Evolutionary conservation across 2,888 invertebrate genomes (phyloP).

Genomic region (Coremacera marginata): DNA sequence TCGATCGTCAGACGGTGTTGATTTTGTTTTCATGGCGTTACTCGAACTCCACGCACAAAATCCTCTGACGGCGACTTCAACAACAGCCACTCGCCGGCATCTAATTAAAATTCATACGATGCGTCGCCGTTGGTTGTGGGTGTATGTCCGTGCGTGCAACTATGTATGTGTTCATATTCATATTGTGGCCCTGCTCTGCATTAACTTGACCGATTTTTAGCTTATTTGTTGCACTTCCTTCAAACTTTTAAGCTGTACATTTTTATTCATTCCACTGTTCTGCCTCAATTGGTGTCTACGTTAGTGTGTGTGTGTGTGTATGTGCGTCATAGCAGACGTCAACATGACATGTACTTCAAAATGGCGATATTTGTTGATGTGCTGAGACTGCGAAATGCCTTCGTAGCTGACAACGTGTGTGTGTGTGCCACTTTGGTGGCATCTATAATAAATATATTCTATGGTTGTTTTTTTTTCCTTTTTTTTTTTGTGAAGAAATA

Average conservation of each 20-base stretch:
- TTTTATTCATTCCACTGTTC: not conserved
- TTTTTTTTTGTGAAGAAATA: not conserved
- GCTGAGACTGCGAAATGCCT: not conserved
- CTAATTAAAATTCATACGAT: conserved; percentile 20
- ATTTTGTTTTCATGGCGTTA: not conserved
- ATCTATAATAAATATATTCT: no score
- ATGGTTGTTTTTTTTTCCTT: no score
- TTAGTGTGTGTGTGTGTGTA: not conserved
- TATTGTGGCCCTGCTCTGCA: not conserved
- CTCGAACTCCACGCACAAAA: not conserved
- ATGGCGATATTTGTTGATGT: not conserved
- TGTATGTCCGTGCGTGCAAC: no score
- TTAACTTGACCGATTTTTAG: conserved; percentile 7
- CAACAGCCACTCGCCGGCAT: not conserved
- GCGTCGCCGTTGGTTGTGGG: not conserved
- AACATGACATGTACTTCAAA: conserved; percentile 8
- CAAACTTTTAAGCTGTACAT: not conserved
- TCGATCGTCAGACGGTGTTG: conserved; percentile 1
- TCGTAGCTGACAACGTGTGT: no score
- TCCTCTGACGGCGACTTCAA: not conserved
- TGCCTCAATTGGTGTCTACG: not conserved
- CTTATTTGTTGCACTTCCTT: not conserved
- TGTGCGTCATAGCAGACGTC: not conserved
- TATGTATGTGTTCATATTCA: not conserved
- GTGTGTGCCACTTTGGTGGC: no score